Evolutionary conservation across 2,113 vertebrate genomes (phyloP), one percentile per base, ranked within the genome.

Genomic region (Rhynchopsitta pachyrhyncha): DNA sequence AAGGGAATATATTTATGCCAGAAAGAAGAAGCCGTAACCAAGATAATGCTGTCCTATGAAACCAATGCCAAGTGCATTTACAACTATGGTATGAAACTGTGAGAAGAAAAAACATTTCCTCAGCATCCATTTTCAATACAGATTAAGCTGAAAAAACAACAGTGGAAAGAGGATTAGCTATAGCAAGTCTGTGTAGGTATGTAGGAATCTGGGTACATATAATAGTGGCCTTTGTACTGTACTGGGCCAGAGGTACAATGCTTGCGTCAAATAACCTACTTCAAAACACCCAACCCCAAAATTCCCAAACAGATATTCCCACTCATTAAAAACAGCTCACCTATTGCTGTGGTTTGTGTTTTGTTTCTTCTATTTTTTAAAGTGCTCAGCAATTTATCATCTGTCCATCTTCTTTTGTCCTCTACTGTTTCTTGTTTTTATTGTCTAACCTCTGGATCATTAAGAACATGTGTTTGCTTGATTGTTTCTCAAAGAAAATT

Each of bases 1-100:
- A 96, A 96, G 91, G 85, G 91, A 97, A 86, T 95, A 41, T 82
- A 80, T 93, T 97, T 95, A 64, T 86, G 42, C 77, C 63, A 92
- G 86, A 76, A 96, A 94, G 79, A 95, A 92, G 62, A 41, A 97
- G 18, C 31, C 64, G 70, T 88, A 95, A 94, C 89, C 74, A 87
- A 90, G 77, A 49, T 83, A 96, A 82, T 82, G 27, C 16, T 94
- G 42, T 91, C 92, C 81, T 89, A 59, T 69, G 83, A 89, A 91
- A 93, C 39, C 79, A 53, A 79, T 91, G 86, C 91, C 91, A 97
- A 93, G 66, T 42, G 86, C 25, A 88, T 92, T 96, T 25, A 44
- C 75, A 92, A 23, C 42, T 88, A 35, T 66, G 20, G 24, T 78
- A 66, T 55, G 44, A 95, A 95, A 82, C 33, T 9, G 10, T 2